Percentiles rank a stretch among this genome's conserved stretches.
Evolutionary conservation across 2,113 vertebrate species (phyloP).

Genomic region (Hypanus sabinus): DNA sequence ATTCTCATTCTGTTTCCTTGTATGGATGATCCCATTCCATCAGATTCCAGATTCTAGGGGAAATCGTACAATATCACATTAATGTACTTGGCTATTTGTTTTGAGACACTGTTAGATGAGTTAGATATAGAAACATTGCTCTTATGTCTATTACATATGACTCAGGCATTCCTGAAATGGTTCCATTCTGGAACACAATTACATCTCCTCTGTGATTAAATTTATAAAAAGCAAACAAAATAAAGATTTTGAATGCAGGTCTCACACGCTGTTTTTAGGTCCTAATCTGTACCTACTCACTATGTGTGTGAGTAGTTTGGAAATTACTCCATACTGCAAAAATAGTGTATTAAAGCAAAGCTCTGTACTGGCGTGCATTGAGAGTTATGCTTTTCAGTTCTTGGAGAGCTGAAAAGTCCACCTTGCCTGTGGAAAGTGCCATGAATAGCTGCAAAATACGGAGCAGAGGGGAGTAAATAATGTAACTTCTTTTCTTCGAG

Average conservation of each 20-base stretch:
- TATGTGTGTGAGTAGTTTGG: neutral
- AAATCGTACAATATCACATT: neutral
- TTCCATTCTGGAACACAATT: neutral
- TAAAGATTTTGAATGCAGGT: neutral
- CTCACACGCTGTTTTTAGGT: neutral
- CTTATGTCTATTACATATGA: neutral
- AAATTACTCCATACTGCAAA: neutral
- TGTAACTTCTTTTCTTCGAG: too few species aligned
- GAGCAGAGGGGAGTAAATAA: too few species aligned
- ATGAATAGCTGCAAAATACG: too few species aligned
- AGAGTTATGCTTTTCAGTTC: neutral
- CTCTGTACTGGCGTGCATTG: neutral
- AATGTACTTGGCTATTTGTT: neutral
- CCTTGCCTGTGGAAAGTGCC: neutral
- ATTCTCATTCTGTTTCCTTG: neutral
- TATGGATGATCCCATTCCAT: neutral
- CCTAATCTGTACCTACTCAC: neutral
- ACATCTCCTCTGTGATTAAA: neutral
- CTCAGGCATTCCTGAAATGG: neutral
- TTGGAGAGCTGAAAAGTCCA: neutral
- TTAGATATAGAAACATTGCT: neutral
- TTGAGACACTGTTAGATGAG: neutral
- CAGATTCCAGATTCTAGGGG: neutral
- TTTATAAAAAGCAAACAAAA: neutral
- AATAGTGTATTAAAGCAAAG: neutral